These are phyloP conservation scores for Isurus oxyrinchus DNA, from an alignment of 2,113 vertebrate genomes.

Conservation along the genomic window DNA sequence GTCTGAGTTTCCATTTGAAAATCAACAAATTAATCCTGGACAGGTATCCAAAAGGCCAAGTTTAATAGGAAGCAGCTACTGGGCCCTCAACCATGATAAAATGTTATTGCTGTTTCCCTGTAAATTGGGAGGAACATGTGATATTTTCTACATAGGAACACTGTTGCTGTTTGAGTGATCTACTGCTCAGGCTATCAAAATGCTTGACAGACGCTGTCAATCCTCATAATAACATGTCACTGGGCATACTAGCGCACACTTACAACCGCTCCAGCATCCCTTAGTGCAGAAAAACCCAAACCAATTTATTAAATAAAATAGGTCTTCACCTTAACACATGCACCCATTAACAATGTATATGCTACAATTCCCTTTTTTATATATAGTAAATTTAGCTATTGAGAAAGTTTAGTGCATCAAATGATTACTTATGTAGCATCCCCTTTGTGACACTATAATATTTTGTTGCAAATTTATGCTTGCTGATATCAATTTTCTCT, in stretches of 20 bases:
- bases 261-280: slow-evolving; percentile 64
- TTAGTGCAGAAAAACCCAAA: slow-evolving; percentile 40
- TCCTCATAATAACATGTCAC: slow-evolving; percentile 81
- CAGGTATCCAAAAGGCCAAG: slow-evolving; percentile 89
- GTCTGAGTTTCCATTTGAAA: slow-evolving; percentile 89
- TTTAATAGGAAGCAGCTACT: slow-evolving; percentile 87
- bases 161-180: slow-evolving; percentile 82
- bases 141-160: slow-evolving; percentile 81
- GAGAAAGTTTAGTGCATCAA: slow-evolving; percentile 14
- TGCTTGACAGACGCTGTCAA: slow-evolving; percentile 85
- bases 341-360: slow-evolving; percentile 13
- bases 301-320: slow-evolving; percentile 36
- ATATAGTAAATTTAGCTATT: slow-evolving; percentile 20
- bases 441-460: slow-evolving; percentile 41
- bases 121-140: slow-evolving; percentile 87
- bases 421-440: slow-evolving; percentile 31
- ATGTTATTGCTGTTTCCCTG: slow-evolving; percentile 87
- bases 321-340: slow-evolving; percentile 23
- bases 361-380: not conserved
- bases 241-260: slow-evolving; percentile 56
- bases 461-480: slow-evolving; percentile 52
- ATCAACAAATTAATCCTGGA: slow-evolving; percentile 89
- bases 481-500: slow-evolving; percentile 52
- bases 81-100: slow-evolving; percentile 90
- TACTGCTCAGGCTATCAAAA: slow-evolving; percentile 82